phyloP scores from a whole-genome alignment of 2,888 invertebrate genomes.

The Chymomyza procnemis region DNA sequence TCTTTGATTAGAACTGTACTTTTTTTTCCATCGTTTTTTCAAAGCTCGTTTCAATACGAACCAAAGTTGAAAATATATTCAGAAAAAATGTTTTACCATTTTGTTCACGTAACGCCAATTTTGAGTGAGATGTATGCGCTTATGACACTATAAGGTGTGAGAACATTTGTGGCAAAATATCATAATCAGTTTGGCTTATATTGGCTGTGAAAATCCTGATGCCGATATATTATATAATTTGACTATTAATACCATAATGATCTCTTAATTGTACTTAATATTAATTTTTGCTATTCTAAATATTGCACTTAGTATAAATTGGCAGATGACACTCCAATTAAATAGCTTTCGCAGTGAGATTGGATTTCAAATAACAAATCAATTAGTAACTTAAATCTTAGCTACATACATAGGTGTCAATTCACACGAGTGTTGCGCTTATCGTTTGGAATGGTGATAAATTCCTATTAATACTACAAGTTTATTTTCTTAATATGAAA shows the following conservation, averaged over 20 bases:
- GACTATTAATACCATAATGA: neutral
- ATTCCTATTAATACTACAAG: too few relatives aligned
- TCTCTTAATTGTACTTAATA: neutral
- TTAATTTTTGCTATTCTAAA: neutral
- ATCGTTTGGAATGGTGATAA: too few relatives aligned
- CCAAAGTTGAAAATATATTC: neutral
- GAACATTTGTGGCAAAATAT: slow-evolving; percentile 35
- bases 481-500: too few relatives aligned
- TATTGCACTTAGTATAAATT: neutral
- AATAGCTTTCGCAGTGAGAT: neutral
- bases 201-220: neutral
- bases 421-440: too few relatives aligned
- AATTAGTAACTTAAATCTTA: neutral
- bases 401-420: neutral
- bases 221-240: neutral
- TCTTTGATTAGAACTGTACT: neutral
- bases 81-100: slow-evolving; percentile 1
- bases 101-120: slow-evolving; percentile 26
- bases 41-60: neutral
- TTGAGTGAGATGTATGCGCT: slow-evolving; percentile 19
- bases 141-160: slow-evolving; percentile 54
- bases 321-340: neutral
- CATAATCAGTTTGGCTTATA: neutral
- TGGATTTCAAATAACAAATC: neutral
- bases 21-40: neutral